Evolutionary conservation across 2,888 invertebrate genomes (phyloP), one percentile per base, ranked within the genome.

Genomic region (Idaea straminata): DNA sequence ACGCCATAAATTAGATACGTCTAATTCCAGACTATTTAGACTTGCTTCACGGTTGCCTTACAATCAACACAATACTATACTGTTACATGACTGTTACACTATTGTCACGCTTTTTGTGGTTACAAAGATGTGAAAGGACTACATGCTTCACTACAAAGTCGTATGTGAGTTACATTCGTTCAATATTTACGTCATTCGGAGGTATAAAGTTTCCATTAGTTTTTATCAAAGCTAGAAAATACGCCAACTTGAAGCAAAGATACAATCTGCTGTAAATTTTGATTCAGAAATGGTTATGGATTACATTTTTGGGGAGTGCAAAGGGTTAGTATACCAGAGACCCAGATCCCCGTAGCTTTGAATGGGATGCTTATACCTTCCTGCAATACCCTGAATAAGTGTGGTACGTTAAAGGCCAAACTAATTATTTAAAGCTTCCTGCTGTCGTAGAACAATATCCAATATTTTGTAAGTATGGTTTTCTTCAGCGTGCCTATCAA

Each of bases 21-120:
- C 72, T 74, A 74, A 77, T 76, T 75, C 67, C 59, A 58, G 35
- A 15, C 70, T 62, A 78, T 78, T 77, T 47, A 74, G 69, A 62
- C 66, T 61, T 68, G 67, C 69, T 64, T 25, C 74, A 74, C 73
- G 75, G 66, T 66, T 71, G 59, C 73, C 75, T 73, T 64, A 61
- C 67, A 70, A 71, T 65, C 63, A 63, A 69, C 63, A 62, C 47
- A 47, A 47, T 47, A 57, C 62, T 64, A 66, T 70, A 47, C 68
- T 66, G 64, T 64, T 66, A 66, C 62, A 63, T 66, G 63, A 62
- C 64, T 66, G 61, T 69, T 64, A 66, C 68, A 69, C 66, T 70
- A 68, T 70, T 69, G 57, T 59, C 57, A 36, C 62, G 34, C 10
- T 62, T 36, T 59, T 64, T 61, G 7, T 35, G 5, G 2, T 15